Conservation (phyloP, 2,113 vertebrate species). For the Columbina picui region DNA sequence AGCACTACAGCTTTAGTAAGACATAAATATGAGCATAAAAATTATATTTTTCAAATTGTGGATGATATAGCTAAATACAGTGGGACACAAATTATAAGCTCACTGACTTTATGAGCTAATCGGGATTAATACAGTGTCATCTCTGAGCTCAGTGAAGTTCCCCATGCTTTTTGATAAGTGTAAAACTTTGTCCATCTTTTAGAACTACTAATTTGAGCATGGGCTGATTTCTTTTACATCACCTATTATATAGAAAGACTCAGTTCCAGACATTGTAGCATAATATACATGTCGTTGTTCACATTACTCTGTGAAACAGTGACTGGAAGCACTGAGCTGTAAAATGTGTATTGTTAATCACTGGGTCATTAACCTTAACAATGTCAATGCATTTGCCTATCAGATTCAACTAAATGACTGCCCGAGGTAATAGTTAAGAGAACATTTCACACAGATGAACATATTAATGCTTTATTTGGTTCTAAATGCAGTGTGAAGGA, state of each 20-base stretch:
- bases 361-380: slow-evolving; percentile 82
- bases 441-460: slow-evolving; percentile 75
- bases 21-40: neutral
- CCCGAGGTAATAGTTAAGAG: slow-evolving; percentile 75
- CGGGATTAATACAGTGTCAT: neutral
- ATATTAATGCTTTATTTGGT: slow-evolving; percentile 81
- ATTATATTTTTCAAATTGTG: neutral
- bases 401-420: slow-evolving; percentile 74
- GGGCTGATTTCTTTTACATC: slow-evolving; percentile 10
- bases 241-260: slow-evolving; percentile 12
- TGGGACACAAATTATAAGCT: slow-evolving; percentile 18
- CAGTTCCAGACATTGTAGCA: neutral
- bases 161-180: neutral
- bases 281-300: slow-evolving; percentile 44
- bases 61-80: slow-evolving; percentile 1
- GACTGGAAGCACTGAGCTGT: slow-evolving; percentile 65
- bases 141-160: neutral
- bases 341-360: slow-evolving; percentile 80
- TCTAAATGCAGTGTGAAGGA: slow-evolving; percentile 80
- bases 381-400: slow-evolving; percentile 78
- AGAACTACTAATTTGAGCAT: neutral
- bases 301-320: slow-evolving; percentile 63
- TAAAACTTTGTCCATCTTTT: neutral
- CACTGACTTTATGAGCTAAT: slow-evolving; percentile 43
- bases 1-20: neutral